Evolutionary conservation across 2,888 invertebrate genomes (phyloP).

Genomic region (Nesidiocoris tenuis): DNA sequence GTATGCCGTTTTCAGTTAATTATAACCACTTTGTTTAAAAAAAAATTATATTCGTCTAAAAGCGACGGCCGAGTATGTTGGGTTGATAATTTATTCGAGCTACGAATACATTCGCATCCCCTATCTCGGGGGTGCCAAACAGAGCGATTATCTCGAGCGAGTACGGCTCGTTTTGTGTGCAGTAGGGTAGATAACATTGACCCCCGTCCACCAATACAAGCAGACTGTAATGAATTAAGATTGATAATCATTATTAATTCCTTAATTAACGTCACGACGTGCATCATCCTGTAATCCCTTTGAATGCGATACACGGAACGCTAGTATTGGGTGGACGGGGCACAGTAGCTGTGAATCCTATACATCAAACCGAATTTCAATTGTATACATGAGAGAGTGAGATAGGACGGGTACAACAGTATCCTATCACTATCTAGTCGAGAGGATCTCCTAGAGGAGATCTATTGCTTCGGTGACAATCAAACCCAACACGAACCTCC

Average conservation of each 20-base stretch:
- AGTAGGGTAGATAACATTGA: neutral
- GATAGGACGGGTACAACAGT: neutral
- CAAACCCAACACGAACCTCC: neutral
- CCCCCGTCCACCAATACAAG: neutral
- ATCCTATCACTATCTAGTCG: neutral
- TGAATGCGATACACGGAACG: neutral
- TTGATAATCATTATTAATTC: slow-evolving; percentile 11
- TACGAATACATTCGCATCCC: neutral
- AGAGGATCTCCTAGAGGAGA: neutral
- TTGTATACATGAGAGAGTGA: neutral
- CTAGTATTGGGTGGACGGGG: neutral
- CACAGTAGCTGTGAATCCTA: neutral
- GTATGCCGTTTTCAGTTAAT: too few species aligned
- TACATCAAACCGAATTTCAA: neutral
- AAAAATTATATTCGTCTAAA: too few species aligned
- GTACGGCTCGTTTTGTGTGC: neutral
- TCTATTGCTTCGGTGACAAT: neutral
- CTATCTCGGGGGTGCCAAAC: neutral
- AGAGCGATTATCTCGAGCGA: neutral
- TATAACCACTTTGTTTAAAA: too few species aligned
- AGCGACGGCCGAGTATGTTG: too few species aligned
- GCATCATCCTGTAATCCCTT: neutral
- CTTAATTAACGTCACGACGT: slow-evolving; percentile 12
- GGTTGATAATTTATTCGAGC: neutral
- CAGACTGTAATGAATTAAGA: slow-evolving; percentile 22